Conservation (phyloP, 2,113 vertebrate species). For the Cyrtonyx montezumae region DNA sequence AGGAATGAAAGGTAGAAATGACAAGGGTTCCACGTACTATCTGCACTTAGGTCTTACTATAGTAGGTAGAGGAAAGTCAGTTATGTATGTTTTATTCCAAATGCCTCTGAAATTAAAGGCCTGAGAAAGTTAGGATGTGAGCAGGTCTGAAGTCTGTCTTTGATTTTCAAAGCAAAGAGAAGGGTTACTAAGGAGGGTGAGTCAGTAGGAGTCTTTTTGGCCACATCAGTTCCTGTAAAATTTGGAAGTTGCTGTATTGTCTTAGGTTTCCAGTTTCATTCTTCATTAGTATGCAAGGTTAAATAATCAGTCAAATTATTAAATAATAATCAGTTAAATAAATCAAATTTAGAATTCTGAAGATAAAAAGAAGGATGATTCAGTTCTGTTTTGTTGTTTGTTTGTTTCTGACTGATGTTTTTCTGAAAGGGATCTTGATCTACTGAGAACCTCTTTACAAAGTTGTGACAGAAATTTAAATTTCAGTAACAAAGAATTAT, state of each 20-base stretch:
- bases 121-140: background rate
- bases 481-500: background rate
- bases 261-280: background rate
- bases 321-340: no score
- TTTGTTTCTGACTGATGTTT: background rate
- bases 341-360: background rate
- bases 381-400: background rate
- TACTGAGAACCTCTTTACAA: conserved; percentile 7
- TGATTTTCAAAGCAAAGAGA: background rate
- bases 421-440: background rate
- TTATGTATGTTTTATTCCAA: background rate
- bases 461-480: background rate
- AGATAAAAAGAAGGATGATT: background rate
- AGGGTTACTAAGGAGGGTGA: background rate
- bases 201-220: background rate
- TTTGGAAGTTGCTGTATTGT: background rate
- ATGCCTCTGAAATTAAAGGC: background rate
- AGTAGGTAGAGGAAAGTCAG: background rate
- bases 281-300: background rate
- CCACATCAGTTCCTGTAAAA: background rate
- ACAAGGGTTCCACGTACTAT: background rate
- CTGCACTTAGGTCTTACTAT: background rate
- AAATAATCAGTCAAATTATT: background rate
- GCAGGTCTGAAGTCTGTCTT: background rate
- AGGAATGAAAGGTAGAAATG: background rate